Conservation (phyloP, 1,140 invertebrate species). For the Amyelois transitella region DNA sequence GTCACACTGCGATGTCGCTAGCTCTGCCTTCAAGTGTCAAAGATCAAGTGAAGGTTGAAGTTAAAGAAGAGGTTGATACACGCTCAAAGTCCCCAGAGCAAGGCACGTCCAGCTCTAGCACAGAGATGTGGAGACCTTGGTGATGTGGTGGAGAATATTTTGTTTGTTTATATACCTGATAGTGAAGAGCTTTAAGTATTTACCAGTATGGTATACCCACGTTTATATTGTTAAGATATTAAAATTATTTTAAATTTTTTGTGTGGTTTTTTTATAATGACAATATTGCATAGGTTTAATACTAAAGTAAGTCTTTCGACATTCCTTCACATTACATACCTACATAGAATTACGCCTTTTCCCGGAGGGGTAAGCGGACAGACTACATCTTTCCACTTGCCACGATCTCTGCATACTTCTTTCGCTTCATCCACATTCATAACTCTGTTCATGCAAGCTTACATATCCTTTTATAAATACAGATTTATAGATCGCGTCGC, state of each 20-base stretch:
- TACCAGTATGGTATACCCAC: constrained; percentile 36
- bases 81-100: constrained; percentile 50
- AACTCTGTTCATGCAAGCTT: too few relatives aligned
- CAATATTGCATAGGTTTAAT: too few relatives aligned
- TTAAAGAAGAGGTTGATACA: constrained; percentile 39
- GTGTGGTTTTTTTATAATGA: not conserved
- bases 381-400: too few relatives aligned
- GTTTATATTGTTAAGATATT: constrained; percentile 17
- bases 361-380: too few relatives aligned
- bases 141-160: constrained; percentile 17
- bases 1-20: constrained; percentile 56
- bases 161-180: constrained; percentile 2
- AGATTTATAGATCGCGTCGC: not conserved
- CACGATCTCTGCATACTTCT: too few relatives aligned
- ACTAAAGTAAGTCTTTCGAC: too few relatives aligned
- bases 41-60: constrained; percentile 19
- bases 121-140: constrained; percentile 66
- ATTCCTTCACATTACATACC: too few relatives aligned
- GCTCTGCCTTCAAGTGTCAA: constrained; percentile 37
- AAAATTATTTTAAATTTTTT: constrained; percentile 16
- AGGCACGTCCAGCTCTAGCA: constrained; percentile 31
- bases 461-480: too few relatives aligned
- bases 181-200: constrained; percentile 33
- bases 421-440: too few relatives aligned
- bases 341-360: too few relatives aligned